phyloP scores from a whole-genome alignment of 2,113 vertebrate species.

The Bufo gargarizans region DNA sequence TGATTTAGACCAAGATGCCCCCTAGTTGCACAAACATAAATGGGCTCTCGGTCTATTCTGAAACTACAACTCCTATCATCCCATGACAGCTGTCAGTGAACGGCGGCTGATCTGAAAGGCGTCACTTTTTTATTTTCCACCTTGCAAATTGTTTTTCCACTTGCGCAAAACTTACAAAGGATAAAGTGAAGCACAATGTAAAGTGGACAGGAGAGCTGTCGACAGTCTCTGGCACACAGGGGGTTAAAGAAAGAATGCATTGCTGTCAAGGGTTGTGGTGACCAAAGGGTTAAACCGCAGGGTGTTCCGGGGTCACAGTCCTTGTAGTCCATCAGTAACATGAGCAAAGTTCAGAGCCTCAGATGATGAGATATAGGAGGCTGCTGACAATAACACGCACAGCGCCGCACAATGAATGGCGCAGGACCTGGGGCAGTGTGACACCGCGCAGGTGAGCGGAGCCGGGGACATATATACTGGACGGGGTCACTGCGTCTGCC shows the following conservation, averaged over 20 bases:
- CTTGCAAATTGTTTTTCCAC: too few relatives aligned
- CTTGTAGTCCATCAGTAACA: constrained; percentile 15
- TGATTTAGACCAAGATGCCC: too few relatives aligned
- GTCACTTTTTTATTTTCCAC: too few relatives aligned
- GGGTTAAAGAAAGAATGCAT: background rate
- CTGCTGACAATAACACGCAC: background rate
- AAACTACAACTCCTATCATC: too few relatives aligned
- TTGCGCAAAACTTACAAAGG: too few relatives aligned
- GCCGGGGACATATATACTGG: background rate
- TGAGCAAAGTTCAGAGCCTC: constrained; percentile 39
- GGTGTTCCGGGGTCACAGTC: constrained; percentile 38
- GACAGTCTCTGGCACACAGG: background rate
- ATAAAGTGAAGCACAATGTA: too few relatives aligned
- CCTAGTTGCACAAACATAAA: too few relatives aligned
- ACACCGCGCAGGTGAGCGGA: background rate
- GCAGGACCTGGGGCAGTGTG: background rate
- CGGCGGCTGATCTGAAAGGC: too few relatives aligned
- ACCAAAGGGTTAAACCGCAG: constrained; percentile 5
- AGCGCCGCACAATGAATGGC: background rate
- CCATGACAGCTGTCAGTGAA: too few relatives aligned
- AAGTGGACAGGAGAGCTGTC: too few relatives aligned
- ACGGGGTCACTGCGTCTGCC: background rate
- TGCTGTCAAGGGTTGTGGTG: background rate
- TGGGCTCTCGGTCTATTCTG: too few relatives aligned
- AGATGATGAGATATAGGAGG: background rate